phyloP scores from a whole-genome alignment of 2,113 vertebrate genomes.

The Antigone vipio region DNA sequence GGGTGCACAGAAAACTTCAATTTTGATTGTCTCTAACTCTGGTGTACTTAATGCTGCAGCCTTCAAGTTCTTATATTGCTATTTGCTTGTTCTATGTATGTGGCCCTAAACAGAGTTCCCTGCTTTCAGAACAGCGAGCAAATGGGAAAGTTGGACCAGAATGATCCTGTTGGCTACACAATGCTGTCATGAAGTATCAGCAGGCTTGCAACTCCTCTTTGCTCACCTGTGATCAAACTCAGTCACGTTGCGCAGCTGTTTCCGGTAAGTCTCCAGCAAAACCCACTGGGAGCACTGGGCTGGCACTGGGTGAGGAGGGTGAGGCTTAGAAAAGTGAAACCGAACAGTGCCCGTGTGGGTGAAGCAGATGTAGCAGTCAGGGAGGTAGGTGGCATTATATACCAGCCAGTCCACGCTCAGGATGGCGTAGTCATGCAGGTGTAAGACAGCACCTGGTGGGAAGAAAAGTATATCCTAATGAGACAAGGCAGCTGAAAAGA shows the following conservation, averaged over 20 bases:
- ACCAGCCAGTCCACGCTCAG: slow-evolving; percentile 84
- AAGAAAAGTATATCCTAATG: background rate
- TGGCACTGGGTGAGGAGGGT: slow-evolving; percentile 24
- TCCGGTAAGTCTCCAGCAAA: slow-evolving; percentile 78
- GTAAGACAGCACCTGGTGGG: slow-evolving; percentile 83
- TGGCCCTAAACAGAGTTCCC: background rate
- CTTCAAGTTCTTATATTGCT: background rate
- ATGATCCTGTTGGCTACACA: background rate
- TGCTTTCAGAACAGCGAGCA: background rate
- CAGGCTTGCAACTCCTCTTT: background rate
- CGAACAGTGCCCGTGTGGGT: slow-evolving; percentile 46
- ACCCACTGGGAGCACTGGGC: slow-evolving; percentile 77
- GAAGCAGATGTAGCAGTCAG: slow-evolving; percentile 85
- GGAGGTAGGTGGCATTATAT: slow-evolving; percentile 85
- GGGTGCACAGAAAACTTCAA: background rate
- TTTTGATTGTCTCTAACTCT: background rate
- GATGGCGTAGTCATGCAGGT: slow-evolving; percentile 85
- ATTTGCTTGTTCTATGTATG: accelerated
- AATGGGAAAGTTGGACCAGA: background rate
- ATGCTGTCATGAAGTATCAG: accelerated
- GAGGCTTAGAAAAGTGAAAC: slow-evolving; percentile 79
- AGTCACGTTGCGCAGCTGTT: slow-evolving; percentile 54
- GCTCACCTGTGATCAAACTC: slow-evolving; percentile 84
- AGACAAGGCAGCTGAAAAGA: background rate
- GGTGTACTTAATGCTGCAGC: background rate